Evolutionary conservation across 2,797 vertebrate species (phyloP), one percentile per base, ranked within the genome.

Genomic region (Artibeus jamaicensis): DNA sequence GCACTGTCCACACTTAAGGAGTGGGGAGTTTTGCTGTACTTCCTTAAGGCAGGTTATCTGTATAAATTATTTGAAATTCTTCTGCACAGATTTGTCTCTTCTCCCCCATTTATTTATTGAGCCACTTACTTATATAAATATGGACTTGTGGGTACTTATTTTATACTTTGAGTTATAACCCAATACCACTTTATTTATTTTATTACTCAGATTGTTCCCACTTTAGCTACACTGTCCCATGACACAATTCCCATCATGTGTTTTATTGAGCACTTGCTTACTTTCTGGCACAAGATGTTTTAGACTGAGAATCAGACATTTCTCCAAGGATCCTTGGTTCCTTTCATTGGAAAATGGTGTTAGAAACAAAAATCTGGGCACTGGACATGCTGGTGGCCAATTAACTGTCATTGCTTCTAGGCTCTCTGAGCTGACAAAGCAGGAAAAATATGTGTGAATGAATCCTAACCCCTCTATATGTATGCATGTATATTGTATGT

Each of bases 151-250:
- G 39, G 24, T 74, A 57, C 18, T 85, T 76, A 71, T 71, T 88
- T 94, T 88, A 57, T 94, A 88, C 37, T 94, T 78, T 34, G 53
- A 37, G 39, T 77, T 91, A 57, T 71, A 91, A 77, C 70, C 37
- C 71, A 83, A 32, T 91, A 34, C 70, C 65, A 57, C 83, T 73
- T 71, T 12, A 26, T 82, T 89, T 84, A 70, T 11, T 87, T 86
- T 88, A 22, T 77, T 78, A 39, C 77, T 91, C 84, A 57, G 9
- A 77, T 77, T 34, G 26, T 87, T 86, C 59, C 50, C 59, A 39
- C 44, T 84, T 77, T 39, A 21, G 62, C 57, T 42, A 65, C 71
- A 86, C 32, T 59, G 9, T 62, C 21, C 32, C 48, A 70, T 46
- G 32, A 65, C 59, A 62, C 62, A 65, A 65, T 15, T n/a, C 62